phyloP scores from a whole-genome alignment of 1,140 invertebrate species.

The honey bee (Apis mellifera) region DNA sequence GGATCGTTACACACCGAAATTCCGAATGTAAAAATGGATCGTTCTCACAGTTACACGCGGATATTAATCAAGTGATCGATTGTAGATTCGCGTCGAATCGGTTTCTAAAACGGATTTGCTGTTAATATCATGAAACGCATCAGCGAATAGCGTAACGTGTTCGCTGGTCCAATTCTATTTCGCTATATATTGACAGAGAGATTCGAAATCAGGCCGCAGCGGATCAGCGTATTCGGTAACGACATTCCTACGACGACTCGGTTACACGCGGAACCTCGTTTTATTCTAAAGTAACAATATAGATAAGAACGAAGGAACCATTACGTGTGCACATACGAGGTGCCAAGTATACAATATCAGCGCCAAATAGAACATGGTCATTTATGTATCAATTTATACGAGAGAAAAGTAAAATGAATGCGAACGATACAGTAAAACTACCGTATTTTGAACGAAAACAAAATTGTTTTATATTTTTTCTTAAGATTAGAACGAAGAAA shows the following conservation, averaged over 20 bases:
- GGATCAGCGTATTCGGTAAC: slow-evolving; percentile 12
- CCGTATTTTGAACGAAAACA: background rate
- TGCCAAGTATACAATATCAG: background rate
- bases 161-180: slow-evolving; percentile 7
- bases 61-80: slow-evolving; percentile 21
- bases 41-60: background rate
- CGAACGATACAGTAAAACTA: background rate
- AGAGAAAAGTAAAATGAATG: background rate
- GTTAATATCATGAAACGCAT: slow-evolving; percentile 29
- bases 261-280: background rate
- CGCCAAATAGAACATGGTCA: background rate
- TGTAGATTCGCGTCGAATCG: slow-evolving; percentile 13
- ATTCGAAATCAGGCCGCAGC: slow-evolving; percentile 16
- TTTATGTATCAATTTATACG: background rate
- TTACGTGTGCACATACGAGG: background rate
- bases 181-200: background rate
- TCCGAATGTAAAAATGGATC: background rate
- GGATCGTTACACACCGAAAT: background rate
- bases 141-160: background rate
- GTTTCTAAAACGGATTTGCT: slow-evolving; percentile 26
- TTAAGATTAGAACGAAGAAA: background rate
- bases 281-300: background rate
- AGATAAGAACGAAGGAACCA: background rate
- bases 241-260: background rate
- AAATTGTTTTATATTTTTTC: too few relatives aligned